Conservation (phyloP, 2,113 vertebrate species). For the Takifugu flavidus region DNA sequence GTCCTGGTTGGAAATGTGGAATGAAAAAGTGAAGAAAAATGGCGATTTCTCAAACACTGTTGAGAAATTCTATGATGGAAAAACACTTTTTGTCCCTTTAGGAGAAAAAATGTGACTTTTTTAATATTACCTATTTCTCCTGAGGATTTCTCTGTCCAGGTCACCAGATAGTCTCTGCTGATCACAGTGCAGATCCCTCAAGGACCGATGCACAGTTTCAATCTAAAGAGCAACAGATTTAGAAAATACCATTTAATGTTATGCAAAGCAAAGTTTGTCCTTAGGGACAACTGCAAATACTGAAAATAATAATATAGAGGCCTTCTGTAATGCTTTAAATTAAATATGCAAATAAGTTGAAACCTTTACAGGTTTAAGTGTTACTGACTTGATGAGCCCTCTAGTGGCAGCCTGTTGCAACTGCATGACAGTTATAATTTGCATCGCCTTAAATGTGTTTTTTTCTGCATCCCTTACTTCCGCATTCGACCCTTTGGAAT, state of each 20-base stretch:
- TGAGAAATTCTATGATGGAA: background rate
- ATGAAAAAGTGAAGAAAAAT: no score
- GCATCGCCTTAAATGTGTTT: background rate
- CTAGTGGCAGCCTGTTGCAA: constrained; percentile 21
- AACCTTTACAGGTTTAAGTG: background rate
- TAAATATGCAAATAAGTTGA: no score
- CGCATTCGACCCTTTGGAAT: constrained; percentile 46
- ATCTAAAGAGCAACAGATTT: constrained; percentile 68
- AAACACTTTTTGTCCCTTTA: background rate
- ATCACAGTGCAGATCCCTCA: constrained; percentile 86
- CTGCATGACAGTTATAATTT: background rate
- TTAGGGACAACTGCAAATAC: no score
- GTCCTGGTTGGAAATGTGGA: no score
- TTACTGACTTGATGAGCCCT: constrained; percentile 14
- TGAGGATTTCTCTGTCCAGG: constrained; percentile 82
- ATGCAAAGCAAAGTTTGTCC: background rate
- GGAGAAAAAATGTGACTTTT: no score
- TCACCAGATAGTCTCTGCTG: constrained; percentile 85
- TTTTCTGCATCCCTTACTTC: constrained; percentile 71
- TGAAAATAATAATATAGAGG: no score
- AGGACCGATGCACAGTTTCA: constrained; percentile 85
- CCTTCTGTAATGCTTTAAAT: no score
- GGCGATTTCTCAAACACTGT: background rate
- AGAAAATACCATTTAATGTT: constrained; percentile 2
- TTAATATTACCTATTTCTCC: constrained; percentile 81